Percentiles rank a stretch among this genome's conserved stretches.
Conservation (phyloP, 2,797 vertebrate genomes). For the Danio tinwini region DNA sequence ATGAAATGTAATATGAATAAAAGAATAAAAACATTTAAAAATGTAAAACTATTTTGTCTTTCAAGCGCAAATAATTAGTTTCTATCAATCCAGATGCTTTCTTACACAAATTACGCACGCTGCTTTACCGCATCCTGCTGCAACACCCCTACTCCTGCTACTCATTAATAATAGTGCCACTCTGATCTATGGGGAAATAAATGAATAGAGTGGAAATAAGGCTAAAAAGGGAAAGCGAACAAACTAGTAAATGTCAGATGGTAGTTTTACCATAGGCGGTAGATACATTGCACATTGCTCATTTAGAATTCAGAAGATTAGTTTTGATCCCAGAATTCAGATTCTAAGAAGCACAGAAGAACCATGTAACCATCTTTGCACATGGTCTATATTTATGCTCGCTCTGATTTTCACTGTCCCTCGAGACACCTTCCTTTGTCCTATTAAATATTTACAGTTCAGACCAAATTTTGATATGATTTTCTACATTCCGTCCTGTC, state of each 20-base stretch:
- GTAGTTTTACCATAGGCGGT: neutral
- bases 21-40: neutral
- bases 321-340: neutral
- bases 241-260: slow-evolving; percentile 12
- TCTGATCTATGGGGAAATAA: slow-evolving; percentile 35
- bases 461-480: neutral
- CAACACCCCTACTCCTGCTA: slow-evolving; percentile 26
- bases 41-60: neutral
- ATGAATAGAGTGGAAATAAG: slow-evolving; percentile 35
- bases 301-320: slow-evolving; percentile 4
- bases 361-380: neutral
- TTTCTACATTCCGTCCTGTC: neutral
- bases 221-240: slow-evolving; percentile 21
- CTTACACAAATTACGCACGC: neutral
- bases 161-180: slow-evolving; percentile 30
- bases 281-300: neutral
- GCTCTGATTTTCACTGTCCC: slow-evolving; percentile 33
- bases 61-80: neutral
- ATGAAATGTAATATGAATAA: neutral
- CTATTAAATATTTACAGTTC: slow-evolving; percentile 17
- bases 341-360: neutral
- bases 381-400: slow-evolving; percentile 35
- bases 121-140: slow-evolving; percentile 27
- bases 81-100: neutral
- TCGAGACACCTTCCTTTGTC: neutral